Evolutionary conservation across 2,888 invertebrate species (phyloP).

Genomic region (Mesorhabditis sp.): DNA sequence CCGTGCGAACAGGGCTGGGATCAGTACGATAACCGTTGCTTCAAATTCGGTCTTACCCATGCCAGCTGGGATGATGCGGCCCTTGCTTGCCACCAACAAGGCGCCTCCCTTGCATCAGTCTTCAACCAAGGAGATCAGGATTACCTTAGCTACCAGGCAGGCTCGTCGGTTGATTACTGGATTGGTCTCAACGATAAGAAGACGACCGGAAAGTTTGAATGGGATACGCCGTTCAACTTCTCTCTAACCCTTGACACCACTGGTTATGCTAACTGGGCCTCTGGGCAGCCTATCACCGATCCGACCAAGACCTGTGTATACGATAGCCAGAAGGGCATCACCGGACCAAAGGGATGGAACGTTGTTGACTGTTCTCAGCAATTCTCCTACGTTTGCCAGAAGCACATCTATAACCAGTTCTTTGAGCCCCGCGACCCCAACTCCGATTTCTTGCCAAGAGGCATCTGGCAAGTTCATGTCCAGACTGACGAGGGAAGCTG

Average conservation of each 20-base stretch:
- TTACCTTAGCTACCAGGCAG: background rate
- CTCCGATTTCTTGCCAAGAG: conserved; percentile 23
- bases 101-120: conserved; percentile 29
- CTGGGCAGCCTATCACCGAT: conserved; percentile 22
- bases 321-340: background rate
- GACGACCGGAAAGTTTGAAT: conserved; percentile 23
- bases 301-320: background rate
- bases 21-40: conserved; percentile 23
- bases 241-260: conserved; percentile 21
- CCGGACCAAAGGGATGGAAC: background rate
- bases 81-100: conserved; percentile 21
- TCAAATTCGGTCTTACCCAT: conserved; percentile 20
- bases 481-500: conserved; percentile 22
- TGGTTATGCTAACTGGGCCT: conserved; percentile 28
- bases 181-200: conserved; percentile 34
- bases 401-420: conserved; percentile 24
- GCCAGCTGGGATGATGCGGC: conserved; percentile 31
- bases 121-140: conserved; percentile 25
- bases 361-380: conserved; percentile 18
- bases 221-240: conserved; percentile 24
- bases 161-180: conserved; percentile 26
- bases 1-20: conserved; percentile 32
- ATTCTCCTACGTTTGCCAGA: conserved; percentile 27
- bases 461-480: conserved; percentile 34
- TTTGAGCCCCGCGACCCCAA: conserved; percentile 12